Evolutionary conservation across 2,113 vertebrate genomes (phyloP).

Genomic region (Megalops atlanticus): DNA sequence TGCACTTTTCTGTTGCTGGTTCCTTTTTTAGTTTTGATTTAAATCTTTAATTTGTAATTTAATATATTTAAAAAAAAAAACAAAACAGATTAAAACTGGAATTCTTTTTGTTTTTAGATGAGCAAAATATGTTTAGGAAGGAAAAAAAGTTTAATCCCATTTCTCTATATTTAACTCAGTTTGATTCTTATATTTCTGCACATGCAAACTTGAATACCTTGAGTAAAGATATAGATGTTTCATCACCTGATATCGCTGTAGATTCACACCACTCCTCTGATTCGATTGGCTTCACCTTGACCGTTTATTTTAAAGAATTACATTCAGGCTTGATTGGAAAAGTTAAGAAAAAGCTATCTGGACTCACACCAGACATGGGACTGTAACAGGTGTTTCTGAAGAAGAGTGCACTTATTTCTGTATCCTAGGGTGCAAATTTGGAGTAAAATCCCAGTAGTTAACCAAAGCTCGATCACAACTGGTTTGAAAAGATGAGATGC

Average conservation of each 20-base stretch:
- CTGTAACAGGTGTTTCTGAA: slow-evolving; percentile 65
- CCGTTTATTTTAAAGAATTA: slow-evolving; percentile 54
- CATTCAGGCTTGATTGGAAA: slow-evolving; percentile 55
- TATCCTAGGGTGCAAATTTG: slow-evolving; percentile 68
- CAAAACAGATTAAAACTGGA: slow-evolving; percentile 68
- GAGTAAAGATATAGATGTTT: slow-evolving; percentile 52
- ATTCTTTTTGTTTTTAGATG: slow-evolving; percentile 50
- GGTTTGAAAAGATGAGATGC: slow-evolving; percentile 60
- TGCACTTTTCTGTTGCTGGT: slow-evolving; percentile 98
- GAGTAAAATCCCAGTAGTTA: slow-evolving; percentile 81
- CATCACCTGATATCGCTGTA: slow-evolving; percentile 18
- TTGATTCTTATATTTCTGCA: slow-evolving; percentile 64
- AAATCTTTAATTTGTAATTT: slow-evolving; percentile 65
- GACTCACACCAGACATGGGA: slow-evolving; percentile 51
- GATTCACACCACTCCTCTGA: slow-evolving; percentile 36
- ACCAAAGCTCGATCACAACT: slow-evolving; percentile 89
- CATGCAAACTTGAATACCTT: slow-evolving; percentile 62
- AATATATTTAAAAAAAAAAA: slow-evolving; percentile 67
- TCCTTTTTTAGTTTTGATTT: slow-evolving; percentile 75
- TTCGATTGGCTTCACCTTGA: slow-evolving; percentile 62
- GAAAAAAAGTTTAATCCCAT: slow-evolving; percentile 63
- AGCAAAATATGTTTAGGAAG: slow-evolving; percentile 61
- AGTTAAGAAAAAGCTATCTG: slow-evolving; percentile 28
- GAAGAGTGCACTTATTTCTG: slow-evolving; percentile 89
- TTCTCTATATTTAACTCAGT: slow-evolving; percentile 50